Conservation (phyloP, 92 coral and sea anemone genomes). For the Epizoanthus stellaris region DNA sequence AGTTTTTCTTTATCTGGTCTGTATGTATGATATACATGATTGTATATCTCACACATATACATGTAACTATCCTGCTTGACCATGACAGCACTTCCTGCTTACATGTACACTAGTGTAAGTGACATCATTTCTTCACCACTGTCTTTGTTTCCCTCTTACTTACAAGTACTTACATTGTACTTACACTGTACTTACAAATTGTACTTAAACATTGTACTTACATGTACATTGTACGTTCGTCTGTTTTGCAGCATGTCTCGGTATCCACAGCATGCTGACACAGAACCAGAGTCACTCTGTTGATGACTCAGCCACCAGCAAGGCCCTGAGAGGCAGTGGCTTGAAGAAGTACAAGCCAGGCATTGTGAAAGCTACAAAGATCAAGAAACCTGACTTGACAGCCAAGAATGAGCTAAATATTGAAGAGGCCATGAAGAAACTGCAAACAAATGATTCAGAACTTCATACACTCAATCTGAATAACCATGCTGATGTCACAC, state of each 20-base stretch:
- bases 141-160: too few species aligned
- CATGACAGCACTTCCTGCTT: too few species aligned
- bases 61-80: too few species aligned
- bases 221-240: too few species aligned
- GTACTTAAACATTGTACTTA: too few species aligned
- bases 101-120: too few species aligned
- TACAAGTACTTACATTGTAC: too few species aligned
- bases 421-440: conserved; percentile 87
- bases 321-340: conserved; percentile 90
- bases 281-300: conserved; percentile 90
- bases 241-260: conserved; percentile 75
- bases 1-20: too few species aligned
- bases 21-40: too few species aligned
- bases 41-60: too few species aligned
- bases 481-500: conserved; percentile 92
- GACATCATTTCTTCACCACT: too few species aligned
- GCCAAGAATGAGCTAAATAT: conserved; percentile 94
- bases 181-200: too few species aligned
- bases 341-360: conserved; percentile 94
- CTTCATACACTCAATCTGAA: conserved; percentile 79
- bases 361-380: conserved; percentile 81
- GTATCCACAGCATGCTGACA: conserved; percentile 90
- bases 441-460: conserved; percentile 75
- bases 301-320: conserved; percentile 79
- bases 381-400: conserved; percentile 88